Percentiles rank a stretch among this genome's conserved stretches.
Evolutionary conservation across 2,797 vertebrate species (phyloP).

Genomic region (Amniataba percoides): DNA sequence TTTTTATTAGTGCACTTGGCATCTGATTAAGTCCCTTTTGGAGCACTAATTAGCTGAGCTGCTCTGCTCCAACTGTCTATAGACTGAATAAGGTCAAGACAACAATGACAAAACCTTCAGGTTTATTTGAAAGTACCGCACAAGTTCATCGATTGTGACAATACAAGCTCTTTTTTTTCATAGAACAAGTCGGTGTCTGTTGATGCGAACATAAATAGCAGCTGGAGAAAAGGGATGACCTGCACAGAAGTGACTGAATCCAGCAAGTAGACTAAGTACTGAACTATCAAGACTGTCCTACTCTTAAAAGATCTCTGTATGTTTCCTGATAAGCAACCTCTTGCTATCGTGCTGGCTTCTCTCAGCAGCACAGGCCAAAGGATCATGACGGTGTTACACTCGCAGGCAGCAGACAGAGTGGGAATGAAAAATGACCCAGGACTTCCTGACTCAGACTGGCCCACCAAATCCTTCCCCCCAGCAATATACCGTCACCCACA

Average conservation of each 20-base stretch:
- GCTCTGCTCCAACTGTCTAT: conserved; percentile 63
- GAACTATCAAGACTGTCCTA: background rate
- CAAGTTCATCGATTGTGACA: conserved; percentile 35
- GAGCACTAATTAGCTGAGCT: conserved; percentile 75
- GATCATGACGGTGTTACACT: background rate
- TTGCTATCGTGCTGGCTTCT: background rate
- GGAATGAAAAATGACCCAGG: no score
- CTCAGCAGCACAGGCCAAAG: background rate
- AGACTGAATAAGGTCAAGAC: conserved; percentile 72
- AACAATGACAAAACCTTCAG: conserved; percentile 72
- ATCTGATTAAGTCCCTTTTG: conserved; percentile 81
- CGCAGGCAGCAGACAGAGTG: no score
- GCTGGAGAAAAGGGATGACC: conserved; percentile 11
- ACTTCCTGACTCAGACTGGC: no score
- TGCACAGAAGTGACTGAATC: conserved; percentile 36
- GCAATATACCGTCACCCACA: no score
- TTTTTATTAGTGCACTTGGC: conserved; percentile 82
- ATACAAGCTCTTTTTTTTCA: conserved; percentile 1
- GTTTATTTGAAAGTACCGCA: conserved; percentile 53
- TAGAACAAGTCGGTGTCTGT: conserved; percentile 22
- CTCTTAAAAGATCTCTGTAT: background rate
- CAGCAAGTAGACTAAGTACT: background rate
- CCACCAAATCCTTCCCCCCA: no score
- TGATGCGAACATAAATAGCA: conserved; percentile 33
- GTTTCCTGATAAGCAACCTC: background rate